phyloP scores from a whole-genome alignment of 2,888 invertebrate species.

The Amphipyra tragopoginis region DNA sequence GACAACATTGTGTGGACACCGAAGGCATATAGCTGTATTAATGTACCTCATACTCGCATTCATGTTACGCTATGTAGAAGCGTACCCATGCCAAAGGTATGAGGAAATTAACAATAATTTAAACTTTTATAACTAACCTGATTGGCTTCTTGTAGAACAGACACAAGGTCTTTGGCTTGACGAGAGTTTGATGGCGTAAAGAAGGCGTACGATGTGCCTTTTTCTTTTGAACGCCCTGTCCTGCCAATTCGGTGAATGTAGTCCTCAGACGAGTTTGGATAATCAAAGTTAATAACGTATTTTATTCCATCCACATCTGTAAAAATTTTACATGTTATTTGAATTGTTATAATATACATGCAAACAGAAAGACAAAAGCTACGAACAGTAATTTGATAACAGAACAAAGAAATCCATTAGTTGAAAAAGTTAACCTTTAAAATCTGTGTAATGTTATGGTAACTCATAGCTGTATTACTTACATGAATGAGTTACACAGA shows the following conservation, averaged over 20 bases:
- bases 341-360: conserved; percentile 43
- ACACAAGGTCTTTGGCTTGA: conserved; percentile 96
- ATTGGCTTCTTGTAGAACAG: conserved; percentile 97
- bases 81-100: conserved; percentile 94
- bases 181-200: conserved; percentile 96
- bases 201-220: conserved; percentile 98
- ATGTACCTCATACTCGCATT: conserved; percentile 94
- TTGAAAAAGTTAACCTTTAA: conserved; percentile 45
- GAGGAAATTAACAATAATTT: conserved; percentile 80
- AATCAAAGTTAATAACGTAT: conserved; percentile 99
- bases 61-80: conserved; percentile 92
- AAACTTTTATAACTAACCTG: conserved; percentile 89
- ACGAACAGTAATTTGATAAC: conserved; percentile 40
- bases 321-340: conserved; percentile 63
- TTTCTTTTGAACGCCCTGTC: conserved; percentile 96
- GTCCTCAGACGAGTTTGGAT: conserved; percentile 98
- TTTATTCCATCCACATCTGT: conserved; percentile 99
- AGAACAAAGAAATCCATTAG: conserved; percentile 37
- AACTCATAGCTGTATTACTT: conserved; percentile 87
- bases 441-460: conserved; percentile 67
- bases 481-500: conserved; percentile 87
- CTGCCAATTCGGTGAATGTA: conserved; percentile 98
- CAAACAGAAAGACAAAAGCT: conserved; percentile 16
- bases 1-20: conserved; percentile 93
- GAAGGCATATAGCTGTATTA: conserved; percentile 93